These are phyloP conservation scores for Echinops telfairi DNA, from an alignment of 2,113 vertebrate genomes.

Conservation along the genomic window DNA sequence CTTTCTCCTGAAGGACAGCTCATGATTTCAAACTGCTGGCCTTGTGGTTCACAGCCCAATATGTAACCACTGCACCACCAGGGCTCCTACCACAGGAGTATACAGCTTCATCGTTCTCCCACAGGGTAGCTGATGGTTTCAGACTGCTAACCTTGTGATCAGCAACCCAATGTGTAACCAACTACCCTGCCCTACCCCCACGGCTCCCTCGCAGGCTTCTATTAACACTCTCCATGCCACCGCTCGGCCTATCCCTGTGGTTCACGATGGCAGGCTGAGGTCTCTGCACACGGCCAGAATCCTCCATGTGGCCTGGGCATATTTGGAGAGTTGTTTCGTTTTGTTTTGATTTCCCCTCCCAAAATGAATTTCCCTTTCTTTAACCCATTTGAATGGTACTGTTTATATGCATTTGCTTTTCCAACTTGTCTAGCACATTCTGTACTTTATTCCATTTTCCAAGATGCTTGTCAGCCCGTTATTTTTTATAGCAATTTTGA, in stretches of 20 bases:
- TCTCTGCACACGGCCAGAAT: not conserved
- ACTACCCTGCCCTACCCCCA: too few species aligned
- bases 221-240: not conserved
- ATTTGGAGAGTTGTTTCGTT: not conserved
- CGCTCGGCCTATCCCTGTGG: not conserved
- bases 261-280: not conserved
- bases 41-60: too few species aligned
- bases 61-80: too few species aligned
- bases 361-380: conserved; percentile 5
- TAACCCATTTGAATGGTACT: conserved; percentile 52
- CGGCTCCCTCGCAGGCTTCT: accelerated
- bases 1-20: too few species aligned
- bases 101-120: too few species aligned
- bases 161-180: too few species aligned
- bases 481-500: conserved; percentile 5
- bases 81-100: too few species aligned
- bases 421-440: conserved; percentile 22
- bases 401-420: conserved; percentile 25
- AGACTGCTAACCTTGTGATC: too few species aligned
- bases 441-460: conserved; percentile 38
- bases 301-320: not conserved
- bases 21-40: too few species aligned
- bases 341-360: not conserved
- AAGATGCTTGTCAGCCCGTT: conserved; percentile 45
- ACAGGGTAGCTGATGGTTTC: too few species aligned